Base-by-base conservation (phyloP, 1,140 invertebrate genomes). In the Trichonephila clavipes region DNA sequence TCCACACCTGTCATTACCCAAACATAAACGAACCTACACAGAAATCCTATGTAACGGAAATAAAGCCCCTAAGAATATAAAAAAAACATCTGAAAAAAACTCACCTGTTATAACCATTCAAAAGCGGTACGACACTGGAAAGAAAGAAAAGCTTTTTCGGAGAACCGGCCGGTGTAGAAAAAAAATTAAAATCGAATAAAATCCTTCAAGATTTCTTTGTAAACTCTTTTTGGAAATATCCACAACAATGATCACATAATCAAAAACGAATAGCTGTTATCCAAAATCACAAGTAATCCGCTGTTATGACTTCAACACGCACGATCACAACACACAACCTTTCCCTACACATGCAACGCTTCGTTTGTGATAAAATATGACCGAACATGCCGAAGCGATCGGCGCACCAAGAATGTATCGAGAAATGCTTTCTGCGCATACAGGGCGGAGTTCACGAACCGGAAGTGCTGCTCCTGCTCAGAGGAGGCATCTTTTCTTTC, bases 61-160 rank as follows among this genome's bases (percentile, higher is more conserved):
- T 77, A 40, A 77, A 24, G 72, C 14, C 72, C 0, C 16, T 16
- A 34, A 24, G 16, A 72, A 28, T 12, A 51, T 51, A 51, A 72
- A 72, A n/a, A 28, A 69, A n/a, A 69, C 21, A 12, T 2, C n/a
- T 28, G 14, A 72, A 72, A 72, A 18, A 34, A 77, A 77, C 72
- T 77, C 72, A 77, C 72, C 72, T 77, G 72, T 77, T 77, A 77
- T 40, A 51, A 77, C 72, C 72, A 77, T 77, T 77, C 72, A 28
- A 77, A 3, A 16, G 34, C 28, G 72, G 72, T 77, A 77, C 14
- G 16, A 40, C 28, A 77, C 72, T 10, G 28, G 14, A 1, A 34
- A 34, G 28, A 5, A 18, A 34, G 16, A 16, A 72, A 72, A 34
- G 5, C 4, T 18, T 72, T 28, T 77, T 16, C 72, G 16, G 3